Evolutionary conservation across 2,888 invertebrate species (phyloP).

Genomic region (Pelosia muscerda): DNA sequence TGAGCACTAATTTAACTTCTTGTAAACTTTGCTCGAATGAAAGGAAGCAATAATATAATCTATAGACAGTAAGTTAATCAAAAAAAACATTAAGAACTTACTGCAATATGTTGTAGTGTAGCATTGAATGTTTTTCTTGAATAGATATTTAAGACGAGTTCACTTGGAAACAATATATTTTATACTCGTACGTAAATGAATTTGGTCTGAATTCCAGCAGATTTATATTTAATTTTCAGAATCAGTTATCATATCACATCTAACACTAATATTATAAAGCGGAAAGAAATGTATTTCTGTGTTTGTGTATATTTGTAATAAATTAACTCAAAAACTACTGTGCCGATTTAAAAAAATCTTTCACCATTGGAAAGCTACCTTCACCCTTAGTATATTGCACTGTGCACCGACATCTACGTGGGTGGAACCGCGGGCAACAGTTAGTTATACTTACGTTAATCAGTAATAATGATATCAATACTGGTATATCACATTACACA

Average conservation of each 20-base stretch:
- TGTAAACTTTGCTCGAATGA: constrained; percentile 3
- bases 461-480: constrained; percentile 1
- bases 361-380: too few species aligned
- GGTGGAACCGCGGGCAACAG: too few species aligned
- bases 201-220: not conserved
- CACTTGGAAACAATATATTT: not conserved
- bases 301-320: too few species aligned
- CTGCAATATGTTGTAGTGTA: not conserved
- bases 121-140: not conserved
- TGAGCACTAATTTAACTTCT: not conserved
- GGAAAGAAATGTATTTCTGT: too few species aligned
- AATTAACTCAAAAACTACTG: too few species aligned
- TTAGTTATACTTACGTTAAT: not conserved
- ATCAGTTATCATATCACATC: not conserved
- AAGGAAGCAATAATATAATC: not conserved
- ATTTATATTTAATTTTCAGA: not conserved
- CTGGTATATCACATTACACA: not conserved
- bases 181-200: not conserved
- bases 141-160: not conserved
- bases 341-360: too few species aligned
- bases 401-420: too few species aligned
- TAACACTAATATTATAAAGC: too few species aligned
- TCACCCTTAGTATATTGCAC: too few species aligned
- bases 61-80: not conserved
- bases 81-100: not conserved